Evolutionary conservation across 2,797 vertebrate species (phyloP), one percentile per base, ranked within the genome.

Genomic region (Poeciliopsis infans): DNA sequence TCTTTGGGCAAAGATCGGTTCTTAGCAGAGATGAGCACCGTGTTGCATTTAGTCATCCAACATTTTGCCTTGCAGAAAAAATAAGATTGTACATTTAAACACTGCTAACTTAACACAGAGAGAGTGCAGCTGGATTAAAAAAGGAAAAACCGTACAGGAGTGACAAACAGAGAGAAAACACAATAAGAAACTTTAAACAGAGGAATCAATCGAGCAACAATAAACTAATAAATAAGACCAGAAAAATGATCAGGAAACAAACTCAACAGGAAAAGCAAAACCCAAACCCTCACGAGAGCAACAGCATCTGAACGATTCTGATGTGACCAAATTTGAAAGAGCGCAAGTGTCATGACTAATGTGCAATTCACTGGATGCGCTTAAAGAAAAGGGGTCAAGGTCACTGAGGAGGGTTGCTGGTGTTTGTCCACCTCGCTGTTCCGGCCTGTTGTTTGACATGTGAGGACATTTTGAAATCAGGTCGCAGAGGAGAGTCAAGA

Each of bases 381-480:
- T 36, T 66, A 20, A 66, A 66, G 49, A 51, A 20, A 31, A 61
- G 12, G n/a, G 28, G 6, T 15, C 15, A 12, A 10, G 57, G 15
- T 15, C 20, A 73, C 16, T 71, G 57, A 59, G 10, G 31, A 7
- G 0, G 15, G 53, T 12, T 5, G 64, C 49, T 80, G 33, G 36
- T 79, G 13, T 64, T 64, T 64, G 79, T 73, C 74, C 2, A 79
- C 39, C 12, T 45, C 71, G 74, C 84, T 74, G 80, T 83, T 81
- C 72, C 23, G 69, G 69, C 72, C 55, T 72, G 74, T 81, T 59
- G 72, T 79, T 79, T n/a, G 16, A 36, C 16, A 66, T 36, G 2
- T 66, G 33, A 10, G 18, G 16, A 66, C 4, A 61, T 39, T 66
- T 10, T 39, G 18, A 16, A 39, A 23, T 39, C 23, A 66, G 16